These are phyloP conservation scores for Cheiracanthium punctorium DNA, from an alignment of 2,888 invertebrate species.

Conservation along the genomic window DNA sequence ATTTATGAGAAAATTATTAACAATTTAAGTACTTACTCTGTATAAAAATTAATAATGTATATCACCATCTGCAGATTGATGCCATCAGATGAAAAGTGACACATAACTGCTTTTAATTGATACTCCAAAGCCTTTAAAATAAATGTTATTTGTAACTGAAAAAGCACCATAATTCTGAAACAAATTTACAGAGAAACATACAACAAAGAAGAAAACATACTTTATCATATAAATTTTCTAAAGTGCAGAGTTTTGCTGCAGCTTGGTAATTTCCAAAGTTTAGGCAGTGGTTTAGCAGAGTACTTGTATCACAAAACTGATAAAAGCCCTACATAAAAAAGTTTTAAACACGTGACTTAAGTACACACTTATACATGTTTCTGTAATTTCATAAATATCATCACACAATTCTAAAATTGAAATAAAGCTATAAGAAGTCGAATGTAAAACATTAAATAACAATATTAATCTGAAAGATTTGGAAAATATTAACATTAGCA, in stretches of 20 bases:
- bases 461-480: too few relatives aligned
- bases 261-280: slow-evolving; percentile 67
- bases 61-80: slow-evolving; percentile 35
- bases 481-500: too few relatives aligned
- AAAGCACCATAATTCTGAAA: too few relatives aligned
- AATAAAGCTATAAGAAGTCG: too few relatives aligned
- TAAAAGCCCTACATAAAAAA: slow-evolving; percentile 46
- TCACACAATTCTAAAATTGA: too few relatives aligned
- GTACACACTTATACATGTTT: too few relatives aligned
- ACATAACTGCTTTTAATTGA: slow-evolving; percentile 53
- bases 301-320: slow-evolving; percentile 50
- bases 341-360: too few relatives aligned
- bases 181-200: neutral
- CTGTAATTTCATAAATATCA: too few relatives aligned
- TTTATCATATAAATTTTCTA: slow-evolving; percentile 66
- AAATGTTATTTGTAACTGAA: neutral
- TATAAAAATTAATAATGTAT: slow-evolving; percentile 34
- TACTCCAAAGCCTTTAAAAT: slow-evolving; percentile 56
- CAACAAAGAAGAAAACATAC: slow-evolving; percentile 26
- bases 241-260: slow-evolving; percentile 63
- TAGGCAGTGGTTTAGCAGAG: slow-evolving; percentile 58
- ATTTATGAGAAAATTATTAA: too few relatives aligned
- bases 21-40: slow-evolving; percentile 31
- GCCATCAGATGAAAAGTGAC: neutral
- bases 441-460: too few relatives aligned